phyloP scores from a whole-genome alignment of 2,888 invertebrate species.

The Xestobium rufovillosum region DNA sequence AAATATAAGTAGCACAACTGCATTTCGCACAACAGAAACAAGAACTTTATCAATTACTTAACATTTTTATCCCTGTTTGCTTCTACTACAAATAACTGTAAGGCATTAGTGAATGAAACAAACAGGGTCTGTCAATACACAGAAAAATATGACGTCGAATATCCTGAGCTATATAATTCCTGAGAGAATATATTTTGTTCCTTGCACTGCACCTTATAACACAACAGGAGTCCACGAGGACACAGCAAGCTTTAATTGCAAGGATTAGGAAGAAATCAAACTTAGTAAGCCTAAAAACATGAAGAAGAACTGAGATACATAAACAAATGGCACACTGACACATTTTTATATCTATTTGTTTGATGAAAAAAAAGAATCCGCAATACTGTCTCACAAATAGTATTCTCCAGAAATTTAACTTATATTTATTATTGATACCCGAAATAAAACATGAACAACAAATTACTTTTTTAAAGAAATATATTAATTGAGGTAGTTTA shows the following conservation, averaged over 20 bases:
- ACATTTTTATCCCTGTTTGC: conserved; percentile 10
- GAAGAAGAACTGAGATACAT: conserved; percentile 35
- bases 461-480: conserved; percentile 42
- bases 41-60: conserved; percentile 5
- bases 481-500: conserved; percentile 47
- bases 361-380: conserved; percentile 6
- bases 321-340: conserved; percentile 45
- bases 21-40: conserved; percentile 1
- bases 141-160: conserved; percentile 11
- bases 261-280: too few relatives aligned
- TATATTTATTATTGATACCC: conserved; percentile 30
- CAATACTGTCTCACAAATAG: conserved; percentile 36
- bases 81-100: conserved; percentile 15
- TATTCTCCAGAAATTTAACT: conserved; percentile 41
- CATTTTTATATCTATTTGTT: conserved; percentile 28
- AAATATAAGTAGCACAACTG: conserved; percentile 4
- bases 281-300: too few relatives aligned
- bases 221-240: too few relatives aligned
- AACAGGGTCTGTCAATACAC: conserved; percentile 3
- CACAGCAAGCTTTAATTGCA: too few relatives aligned
- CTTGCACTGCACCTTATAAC: not conserved
- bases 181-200: conserved; percentile 37
- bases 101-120: conserved; percentile 17
- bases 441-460: conserved; percentile 44
- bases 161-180: conserved; percentile 44